These are phyloP conservation scores for Polia nebulosa DNA, from an alignment of 2,888 invertebrate genomes.

Conservation along the genomic window DNA sequence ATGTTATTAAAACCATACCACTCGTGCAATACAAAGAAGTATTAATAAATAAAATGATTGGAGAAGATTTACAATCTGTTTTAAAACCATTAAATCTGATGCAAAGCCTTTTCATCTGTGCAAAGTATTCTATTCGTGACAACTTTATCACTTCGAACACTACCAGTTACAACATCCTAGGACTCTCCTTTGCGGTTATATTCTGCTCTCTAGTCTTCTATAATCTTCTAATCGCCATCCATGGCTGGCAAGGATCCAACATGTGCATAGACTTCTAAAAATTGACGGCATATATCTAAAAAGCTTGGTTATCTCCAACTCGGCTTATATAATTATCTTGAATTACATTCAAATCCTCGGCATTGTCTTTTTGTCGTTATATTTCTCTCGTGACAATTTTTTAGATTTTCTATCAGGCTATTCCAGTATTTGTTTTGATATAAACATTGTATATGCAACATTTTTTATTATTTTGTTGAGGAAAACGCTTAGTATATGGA, in stretches of 20 bases:
- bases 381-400: background rate
- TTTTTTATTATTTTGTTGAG: conserved; percentile 31
- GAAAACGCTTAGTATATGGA: conserved; percentile 11
- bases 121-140: conserved; percentile 44
- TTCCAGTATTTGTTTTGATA: conserved; percentile 27
- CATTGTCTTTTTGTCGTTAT: background rate
- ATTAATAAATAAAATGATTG: conserved; percentile 22
- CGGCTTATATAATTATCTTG: conserved; percentile 9
- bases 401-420: background rate
- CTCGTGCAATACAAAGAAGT: conserved; percentile 21
- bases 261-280: conserved; percentile 19
- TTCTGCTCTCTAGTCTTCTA: conserved; percentile 21
- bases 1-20: conserved; percentile 22
- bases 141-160: conserved; percentile 38
- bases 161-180: conserved; percentile 8
- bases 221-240: background rate
- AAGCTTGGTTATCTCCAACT: conserved; percentile 10
- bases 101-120: conserved; percentile 48
- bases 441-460: conserved; percentile 32
- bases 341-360: conserved; percentile 21
- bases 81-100: conserved; percentile 36
- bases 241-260: conserved; percentile 11
- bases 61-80: conserved; percentile 26
- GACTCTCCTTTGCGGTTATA: background rate
- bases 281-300: conserved; percentile 6